Evolutionary conservation across 1,140 invertebrate species (phyloP), one percentile per base, ranked within the genome.

Genomic region (Hylaeus anthracinus): DNA sequence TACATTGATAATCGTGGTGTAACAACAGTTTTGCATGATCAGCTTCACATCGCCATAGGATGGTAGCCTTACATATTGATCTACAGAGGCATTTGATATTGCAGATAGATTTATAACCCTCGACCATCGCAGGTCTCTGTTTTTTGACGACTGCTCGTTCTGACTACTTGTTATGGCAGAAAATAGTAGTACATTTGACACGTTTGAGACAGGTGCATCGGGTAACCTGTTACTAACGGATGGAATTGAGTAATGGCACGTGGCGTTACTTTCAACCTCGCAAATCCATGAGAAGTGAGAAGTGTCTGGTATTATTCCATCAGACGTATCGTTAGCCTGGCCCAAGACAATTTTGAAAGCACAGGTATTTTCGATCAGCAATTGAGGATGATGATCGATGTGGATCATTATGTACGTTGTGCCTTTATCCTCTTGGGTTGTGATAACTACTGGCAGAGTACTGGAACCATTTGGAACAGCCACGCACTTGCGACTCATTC

Each of bases 1-100:
- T 51, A 97, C 92, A 55, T 90, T 94, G 26, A 97, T 91, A 79
- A 94, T 92, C 56, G 92, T 94, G 3, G 95, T 95, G 79, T 95
- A 94, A 72, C 94, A 94, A 55, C 92, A 88, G 51, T 87, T 93
- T 75, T 95, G 91, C 72, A 97, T 94, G 4, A 94, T 94, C 3
- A 98, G 92, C 92, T 96, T 97, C 0, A 97, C 94, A 89, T 97
- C 96, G 3, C 95, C 95, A 83, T 94, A 93, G 58, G 94, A 93
- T 1, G 96, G 96, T 60, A 97, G 91, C 63, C 95, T 92, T 9
- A 97, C 92, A 89, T 96, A 97, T 82, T 96, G 95, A 76, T 96
- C 95, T 76, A 88, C 84, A 8, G 85, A 69, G 58, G 63, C 77
- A n/a, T 66, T 72, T 9, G 90, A 85, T 63, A 87, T 86, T 1